phyloP scores from a whole-genome alignment of 1,140 invertebrate genomes.

The Drosophila subpulchrella region DNA sequence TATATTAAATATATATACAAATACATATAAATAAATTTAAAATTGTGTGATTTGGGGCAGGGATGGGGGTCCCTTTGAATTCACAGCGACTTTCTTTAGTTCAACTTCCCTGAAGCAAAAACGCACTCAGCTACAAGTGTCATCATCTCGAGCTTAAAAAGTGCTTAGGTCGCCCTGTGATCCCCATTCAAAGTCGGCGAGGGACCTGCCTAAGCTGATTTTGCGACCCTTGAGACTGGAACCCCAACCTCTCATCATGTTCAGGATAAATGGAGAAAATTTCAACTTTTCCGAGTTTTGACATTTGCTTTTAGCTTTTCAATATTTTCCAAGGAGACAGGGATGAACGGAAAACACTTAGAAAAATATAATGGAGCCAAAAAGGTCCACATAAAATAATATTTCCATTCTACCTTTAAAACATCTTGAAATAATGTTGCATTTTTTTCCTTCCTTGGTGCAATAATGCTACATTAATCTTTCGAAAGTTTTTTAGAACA shows the following conservation, averaged over 20 bases:
- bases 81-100: constrained; percentile 2
- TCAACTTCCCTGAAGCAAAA: constrained; percentile 5
- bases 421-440: no score
- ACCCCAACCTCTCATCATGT: neutral
- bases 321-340: neutral
- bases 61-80: neutral
- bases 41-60: constrained; percentile 36
- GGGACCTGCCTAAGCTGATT: constrained; percentile 66
- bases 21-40: constrained; percentile 69
- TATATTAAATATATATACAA: constrained; percentile 82
- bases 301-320: constrained; percentile 66
- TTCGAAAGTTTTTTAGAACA: no score
- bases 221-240: constrained; percentile 56
- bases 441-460: no score
- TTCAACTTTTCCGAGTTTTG: constrained; percentile 65
- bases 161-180: constrained; percentile 42
- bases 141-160: constrained; percentile 63
- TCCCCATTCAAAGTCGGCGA: constrained; percentile 40
- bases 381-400: neutral
- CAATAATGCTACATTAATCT: no score
- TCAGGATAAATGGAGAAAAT: constrained; percentile 13
- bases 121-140: constrained; percentile 43
- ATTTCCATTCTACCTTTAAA: no score
- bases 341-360: constrained; percentile 5
- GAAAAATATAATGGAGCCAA: neutral